Conservation (phyloP, 2,797 vertebrate genomes). For the Pagetopsis macropterus region DNA sequence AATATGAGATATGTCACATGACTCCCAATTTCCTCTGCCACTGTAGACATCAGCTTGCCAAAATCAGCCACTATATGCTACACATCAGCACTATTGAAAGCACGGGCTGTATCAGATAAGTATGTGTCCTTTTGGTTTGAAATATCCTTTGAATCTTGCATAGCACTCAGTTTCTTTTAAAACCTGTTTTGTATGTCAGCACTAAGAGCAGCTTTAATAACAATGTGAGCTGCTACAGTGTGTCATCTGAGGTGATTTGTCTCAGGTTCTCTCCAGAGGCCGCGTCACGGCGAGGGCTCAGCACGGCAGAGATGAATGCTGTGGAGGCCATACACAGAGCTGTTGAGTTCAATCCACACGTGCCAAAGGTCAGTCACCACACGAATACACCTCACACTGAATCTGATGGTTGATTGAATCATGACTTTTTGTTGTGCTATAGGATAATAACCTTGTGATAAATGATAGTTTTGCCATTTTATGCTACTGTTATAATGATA, state of each 20-base stretch:
- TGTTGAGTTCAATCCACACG: slow-evolving; percentile 99
- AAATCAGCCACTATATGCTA: slow-evolving; percentile 99
- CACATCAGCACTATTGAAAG: slow-evolving; percentile 97
- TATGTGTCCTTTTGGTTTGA: slow-evolving; percentile 72
- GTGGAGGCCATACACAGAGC: slow-evolving; percentile 99
- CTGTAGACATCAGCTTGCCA: slow-evolving; percentile 97
- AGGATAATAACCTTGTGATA: no score
- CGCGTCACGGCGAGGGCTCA: slow-evolving; percentile 96
- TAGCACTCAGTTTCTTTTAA: not conserved
- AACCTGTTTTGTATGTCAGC: not conserved
- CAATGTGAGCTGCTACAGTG: not conserved
- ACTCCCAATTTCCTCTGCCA: slow-evolving; percentile 47
- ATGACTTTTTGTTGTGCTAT: not conserved
- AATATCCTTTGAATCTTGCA: not conserved
- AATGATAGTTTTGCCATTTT: no score
- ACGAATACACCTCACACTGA: not conserved
- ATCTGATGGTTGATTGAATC: not conserved
- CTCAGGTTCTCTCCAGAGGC: slow-evolving; percentile 97
- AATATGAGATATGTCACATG: not conserved
- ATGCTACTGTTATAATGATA: no score
- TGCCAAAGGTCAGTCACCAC: slow-evolving; percentile 92
- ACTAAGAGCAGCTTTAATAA: not conserved
- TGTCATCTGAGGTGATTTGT: slow-evolving; percentile 6
- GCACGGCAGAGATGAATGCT: slow-evolving; percentile 98
- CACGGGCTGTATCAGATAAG: slow-evolving; percentile 99